Conservation (phyloP, 2,113 vertebrate genomes). For the Callospermophilus lateralis region DNA sequence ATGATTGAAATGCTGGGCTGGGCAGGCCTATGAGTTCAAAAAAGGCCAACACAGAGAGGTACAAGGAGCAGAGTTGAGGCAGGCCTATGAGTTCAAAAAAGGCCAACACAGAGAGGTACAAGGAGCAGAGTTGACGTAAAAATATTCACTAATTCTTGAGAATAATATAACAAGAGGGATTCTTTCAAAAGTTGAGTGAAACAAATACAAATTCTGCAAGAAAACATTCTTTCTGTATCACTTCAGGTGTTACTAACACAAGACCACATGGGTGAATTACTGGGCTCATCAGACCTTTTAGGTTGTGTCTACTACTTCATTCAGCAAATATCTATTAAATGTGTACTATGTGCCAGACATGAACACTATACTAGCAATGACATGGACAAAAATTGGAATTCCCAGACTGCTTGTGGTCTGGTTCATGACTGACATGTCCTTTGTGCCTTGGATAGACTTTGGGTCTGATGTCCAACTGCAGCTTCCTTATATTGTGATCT, state of each 20-base stretch:
- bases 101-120: background rate
- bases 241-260: background rate
- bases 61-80: background rate
- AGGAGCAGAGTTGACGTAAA: background rate
- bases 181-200: background rate
- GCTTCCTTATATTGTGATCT: background rate
- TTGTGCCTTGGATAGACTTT: background rate
- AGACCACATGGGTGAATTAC: background rate
- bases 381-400: background rate
- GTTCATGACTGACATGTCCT: background rate
- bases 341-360: background rate
- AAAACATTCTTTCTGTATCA: background rate
- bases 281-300: background rate
- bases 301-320: background rate
- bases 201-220: background rate
- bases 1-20: background rate
- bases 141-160: constrained; percentile 20
- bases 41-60: background rate
- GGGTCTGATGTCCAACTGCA: background rate
- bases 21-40: background rate
- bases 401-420: background rate
- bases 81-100: background rate
- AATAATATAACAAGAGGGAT: background rate
- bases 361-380: background rate
- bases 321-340: background rate